phyloP scores from a whole-genome alignment of 2,888 invertebrate species.

The Rhamphomyia laevipes region DNA sequence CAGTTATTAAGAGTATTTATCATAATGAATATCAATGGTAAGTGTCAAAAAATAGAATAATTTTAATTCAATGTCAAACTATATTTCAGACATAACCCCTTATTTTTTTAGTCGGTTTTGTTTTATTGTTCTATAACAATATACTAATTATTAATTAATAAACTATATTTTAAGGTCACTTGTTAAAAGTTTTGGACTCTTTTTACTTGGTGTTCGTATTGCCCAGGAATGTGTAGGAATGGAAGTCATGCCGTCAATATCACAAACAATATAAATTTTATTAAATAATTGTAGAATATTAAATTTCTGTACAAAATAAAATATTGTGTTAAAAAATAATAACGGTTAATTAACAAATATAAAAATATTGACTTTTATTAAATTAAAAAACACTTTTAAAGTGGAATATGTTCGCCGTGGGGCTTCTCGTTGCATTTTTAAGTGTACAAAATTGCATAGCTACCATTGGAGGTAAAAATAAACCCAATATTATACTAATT shows the following conservation, averaged over 20 bases:
- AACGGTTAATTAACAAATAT: not conserved
- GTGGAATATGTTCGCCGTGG: not conserved
- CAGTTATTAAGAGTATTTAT: constrained; percentile 52
- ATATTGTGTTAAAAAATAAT: not conserved
- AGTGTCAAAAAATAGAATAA: constrained; percentile 23
- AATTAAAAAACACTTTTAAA: too few species aligned
- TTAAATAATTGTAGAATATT: not conserved
- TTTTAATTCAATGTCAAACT: constrained; percentile 7
- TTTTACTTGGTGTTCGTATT: constrained; percentile 62
- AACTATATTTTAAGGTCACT: constrained; percentile 47
- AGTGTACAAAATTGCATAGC: not conserved
- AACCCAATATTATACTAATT: constrained; percentile 65
- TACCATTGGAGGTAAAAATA: not conserved
- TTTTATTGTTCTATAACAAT: not conserved
- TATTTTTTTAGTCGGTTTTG: not conserved
- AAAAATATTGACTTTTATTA: not conserved
- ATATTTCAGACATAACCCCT: not conserved
- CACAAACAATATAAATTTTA: not conserved
- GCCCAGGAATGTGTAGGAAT: constrained; percentile 67
- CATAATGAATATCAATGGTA: constrained; percentile 70
- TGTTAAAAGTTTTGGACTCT: constrained; percentile 68
- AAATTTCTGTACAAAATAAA: not conserved
- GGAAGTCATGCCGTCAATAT: constrained; percentile 50
- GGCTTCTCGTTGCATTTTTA: too few species aligned
- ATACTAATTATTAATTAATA: constrained; percentile 15